Base-by-base conservation (phyloP, 2,113 vertebrate species). In the Odocoileus virginianus region DNA sequence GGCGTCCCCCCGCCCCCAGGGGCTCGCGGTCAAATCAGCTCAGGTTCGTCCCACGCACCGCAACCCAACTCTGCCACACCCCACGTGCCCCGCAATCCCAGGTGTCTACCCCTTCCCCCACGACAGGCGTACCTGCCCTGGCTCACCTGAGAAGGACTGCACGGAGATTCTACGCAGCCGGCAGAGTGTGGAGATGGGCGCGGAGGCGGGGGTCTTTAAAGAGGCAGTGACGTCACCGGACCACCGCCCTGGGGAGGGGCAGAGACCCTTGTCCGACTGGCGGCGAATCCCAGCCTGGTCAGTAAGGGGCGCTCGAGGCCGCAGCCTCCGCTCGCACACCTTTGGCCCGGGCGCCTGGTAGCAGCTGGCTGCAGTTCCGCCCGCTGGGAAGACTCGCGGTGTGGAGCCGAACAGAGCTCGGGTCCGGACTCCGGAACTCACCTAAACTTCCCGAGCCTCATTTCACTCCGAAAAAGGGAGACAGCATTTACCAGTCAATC, bases 191-290 rank as follows among this genome's bases (percentile, higher is more conserved):
- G 21, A 81, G 50, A 45, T 1, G 7, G 78, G 54, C 92, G 94
- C 84, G 89, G 94, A 85, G 96, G 92, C 58, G 71, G 94, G 91
- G 98, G 97, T 96, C 97, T 98, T 98, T 98, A 98, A 98, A 94
- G 95, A 21, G n/a, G 81, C 43, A 1, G 43, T 98, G 98, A 98
- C 98, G 98, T 98, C 98, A 98, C 92, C 30, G 74, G 88, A 61
- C 94, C 98, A 81, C 97, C 98, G 96, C 96, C 95, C 95, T 25
- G 87, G 96, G 98, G 98, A 98, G 98, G 97, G 96, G 97, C 98
- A 96, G 96, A 88, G 96, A 98, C 97, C 98, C 97, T 82, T 5
- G 76, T 82, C 36, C 64, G 0, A 71, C n/a, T 71, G 23, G 67
- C 19, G 67, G 71, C 33, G 30, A 67, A 43, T 91, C 64, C 45